Evolutionary conservation across 2,113 vertebrate species (phyloP).

Genomic region (Ifrita kowaldi): DNA sequence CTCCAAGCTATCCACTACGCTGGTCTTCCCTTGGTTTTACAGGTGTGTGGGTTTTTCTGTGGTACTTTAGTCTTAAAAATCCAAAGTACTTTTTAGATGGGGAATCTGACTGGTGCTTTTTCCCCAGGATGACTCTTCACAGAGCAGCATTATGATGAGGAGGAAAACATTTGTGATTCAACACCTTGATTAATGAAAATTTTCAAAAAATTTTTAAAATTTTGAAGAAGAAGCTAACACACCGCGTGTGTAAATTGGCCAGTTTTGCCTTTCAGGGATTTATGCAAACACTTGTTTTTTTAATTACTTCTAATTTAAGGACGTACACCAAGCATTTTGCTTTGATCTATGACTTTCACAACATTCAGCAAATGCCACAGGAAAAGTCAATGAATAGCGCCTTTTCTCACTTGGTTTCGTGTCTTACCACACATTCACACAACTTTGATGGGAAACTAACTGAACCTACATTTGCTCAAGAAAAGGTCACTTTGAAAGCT

Average conservation of each 20-base stretch:
- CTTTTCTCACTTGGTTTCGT: neutral
- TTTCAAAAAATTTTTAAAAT: neutral
- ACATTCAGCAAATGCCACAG: neutral
- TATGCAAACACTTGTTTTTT: neutral
- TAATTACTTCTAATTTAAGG: slow-evolving; percentile 19
- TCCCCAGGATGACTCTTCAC: neutral
- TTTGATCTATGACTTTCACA: slow-evolving; percentile 23
- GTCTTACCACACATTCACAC: neutral
- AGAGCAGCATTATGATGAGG: neutral
- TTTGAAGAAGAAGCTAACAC: neutral
- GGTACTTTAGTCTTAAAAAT: neutral
- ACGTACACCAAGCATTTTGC: neutral
- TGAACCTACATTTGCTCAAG: neutral
- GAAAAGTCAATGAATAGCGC: neutral
- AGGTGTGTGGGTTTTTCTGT: neutral
- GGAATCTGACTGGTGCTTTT: neutral
- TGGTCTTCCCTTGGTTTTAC: neutral
- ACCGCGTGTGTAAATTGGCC: neutral
- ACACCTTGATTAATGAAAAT: neutral
- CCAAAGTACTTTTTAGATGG: neutral
- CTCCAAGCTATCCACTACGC: neutral
- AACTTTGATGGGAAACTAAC: slow-evolving; percentile 2
- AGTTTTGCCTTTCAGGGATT: slow-evolving; percentile 26
- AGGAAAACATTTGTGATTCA: neutral
- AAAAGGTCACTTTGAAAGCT: neutral